phyloP scores from a whole-genome alignment of 2,888 invertebrate species.

The Parascotia fuliginaria region DNA sequence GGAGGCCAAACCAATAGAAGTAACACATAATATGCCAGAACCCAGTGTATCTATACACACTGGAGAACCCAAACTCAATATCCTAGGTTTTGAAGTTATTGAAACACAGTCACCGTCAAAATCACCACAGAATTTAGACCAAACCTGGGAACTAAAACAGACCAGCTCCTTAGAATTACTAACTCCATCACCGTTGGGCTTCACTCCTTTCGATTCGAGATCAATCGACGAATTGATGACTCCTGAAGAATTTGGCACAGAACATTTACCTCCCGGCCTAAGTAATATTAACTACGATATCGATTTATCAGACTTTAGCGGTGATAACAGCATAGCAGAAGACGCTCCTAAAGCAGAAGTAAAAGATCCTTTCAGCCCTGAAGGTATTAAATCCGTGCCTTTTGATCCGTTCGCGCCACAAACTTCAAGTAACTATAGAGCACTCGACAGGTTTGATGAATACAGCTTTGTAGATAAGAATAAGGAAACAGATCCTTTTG shows the following conservation, averaged over 20 bases:
- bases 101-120: conserved; percentile 68
- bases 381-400: conserved; percentile 60
- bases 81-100: conserved; percentile 65
- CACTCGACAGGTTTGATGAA: conserved; percentile 70
- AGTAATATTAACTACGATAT: conserved; percentile 91
- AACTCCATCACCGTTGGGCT: conserved; percentile 86
- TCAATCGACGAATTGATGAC: conserved; percentile 86
- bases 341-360: conserved; percentile 64
- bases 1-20: conserved; percentile 3
- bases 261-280: conserved; percentile 86
- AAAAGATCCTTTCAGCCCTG: conserved; percentile 86
- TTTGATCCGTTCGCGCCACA: conserved; percentile 85
- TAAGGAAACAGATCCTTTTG: conserved; percentile 62
- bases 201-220: conserved; percentile 84
- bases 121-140: conserved; percentile 62
- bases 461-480: conserved; percentile 63
- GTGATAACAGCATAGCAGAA: conserved; percentile 89
- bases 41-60: conserved; percentile 36
- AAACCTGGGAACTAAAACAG: conserved; percentile 69
- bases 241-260: conserved; percentile 85
- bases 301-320: conserved; percentile 90
- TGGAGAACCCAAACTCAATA: conserved; percentile 60
- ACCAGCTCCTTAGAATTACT: conserved; percentile 81
- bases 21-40: conserved; percentile 7
- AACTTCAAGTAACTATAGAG: conserved; percentile 54